Percentiles rank a stretch among this genome's conserved stretches.
Evolutionary conservation across 1,140 invertebrate genomes (phyloP).

Genomic region (Plodia interpunctella): DNA sequence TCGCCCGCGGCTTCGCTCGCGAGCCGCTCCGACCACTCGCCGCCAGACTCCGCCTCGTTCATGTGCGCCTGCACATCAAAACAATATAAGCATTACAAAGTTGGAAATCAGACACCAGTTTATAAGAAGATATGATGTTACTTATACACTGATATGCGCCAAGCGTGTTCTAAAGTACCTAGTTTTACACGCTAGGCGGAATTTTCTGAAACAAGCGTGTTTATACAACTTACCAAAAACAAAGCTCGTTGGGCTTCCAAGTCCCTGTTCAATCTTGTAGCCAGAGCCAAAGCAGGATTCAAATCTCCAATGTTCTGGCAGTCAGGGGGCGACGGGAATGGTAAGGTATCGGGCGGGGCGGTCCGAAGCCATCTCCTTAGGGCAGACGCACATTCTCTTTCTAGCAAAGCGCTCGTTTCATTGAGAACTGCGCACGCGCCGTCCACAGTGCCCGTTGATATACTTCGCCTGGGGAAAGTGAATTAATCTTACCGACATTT

Average conservation of each 20-base stretch:
- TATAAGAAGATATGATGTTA: too few species aligned
- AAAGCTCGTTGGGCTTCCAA: slow-evolving; percentile 84
- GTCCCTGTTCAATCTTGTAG: slow-evolving; percentile 88
- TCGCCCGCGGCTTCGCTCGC: slow-evolving; percentile 41
- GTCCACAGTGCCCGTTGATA: slow-evolving; percentile 94
- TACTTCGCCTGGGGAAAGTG: slow-evolving; percentile 78
- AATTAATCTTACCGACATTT: too few species aligned
- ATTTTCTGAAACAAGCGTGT: too few species aligned
- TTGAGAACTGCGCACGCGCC: slow-evolving; percentile 98
- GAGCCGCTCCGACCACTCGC: slow-evolving; percentile 88
- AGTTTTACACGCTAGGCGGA: too few species aligned
- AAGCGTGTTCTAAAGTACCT: too few species aligned
- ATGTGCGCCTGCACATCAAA: slow-evolving; percentile 83
- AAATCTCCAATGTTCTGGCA: not conserved
- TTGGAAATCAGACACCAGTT: too few species aligned
- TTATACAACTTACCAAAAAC: slow-evolving; percentile 86
- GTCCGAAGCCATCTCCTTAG: slow-evolving; percentile 86
- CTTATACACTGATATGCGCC: too few species aligned
- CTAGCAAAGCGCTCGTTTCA: slow-evolving; percentile 92
- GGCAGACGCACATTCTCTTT: slow-evolving; percentile 89
- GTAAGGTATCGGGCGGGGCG: slow-evolving; percentile 91
- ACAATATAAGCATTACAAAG: too few species aligned
- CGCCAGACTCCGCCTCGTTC: slow-evolving; percentile 95
- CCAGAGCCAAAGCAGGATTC: slow-evolving; percentile 87
- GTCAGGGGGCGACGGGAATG: slow-evolving; percentile 90